Conservation (phyloP, 2,113 vertebrate species). For the Fukomys damarensis region DNA sequence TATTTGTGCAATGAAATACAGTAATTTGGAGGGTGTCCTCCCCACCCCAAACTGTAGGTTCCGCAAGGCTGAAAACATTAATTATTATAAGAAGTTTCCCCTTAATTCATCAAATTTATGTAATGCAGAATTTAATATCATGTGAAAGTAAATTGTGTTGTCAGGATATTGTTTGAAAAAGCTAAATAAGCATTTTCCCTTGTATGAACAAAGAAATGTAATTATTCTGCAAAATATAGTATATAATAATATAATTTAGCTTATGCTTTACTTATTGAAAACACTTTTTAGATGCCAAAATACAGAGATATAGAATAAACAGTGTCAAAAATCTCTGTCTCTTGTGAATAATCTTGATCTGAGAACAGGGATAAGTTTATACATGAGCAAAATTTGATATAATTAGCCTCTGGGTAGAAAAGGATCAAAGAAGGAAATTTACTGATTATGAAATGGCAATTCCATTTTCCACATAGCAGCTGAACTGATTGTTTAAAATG, state of each 20-base stretch:
- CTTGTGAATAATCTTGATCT: background rate
- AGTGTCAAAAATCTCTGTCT: background rate
- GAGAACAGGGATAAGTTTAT: background rate
- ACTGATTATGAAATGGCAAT: background rate
- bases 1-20: conserved; percentile 53
- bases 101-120: conserved; percentile 46
- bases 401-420: conserved; percentile 30
- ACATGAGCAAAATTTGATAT: background rate
- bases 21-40: background rate
- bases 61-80: conserved; percentile 3
- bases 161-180: background rate
- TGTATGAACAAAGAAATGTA: background rate
- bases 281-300: background rate
- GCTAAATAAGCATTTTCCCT: background rate
- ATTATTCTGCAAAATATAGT: background rate
- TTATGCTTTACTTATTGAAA: conserved; percentile 2
- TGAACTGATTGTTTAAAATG: conserved; percentile 32
- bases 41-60: background rate
- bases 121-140: conserved; percentile 38
- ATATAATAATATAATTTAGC: background rate
- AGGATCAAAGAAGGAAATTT: background rate
- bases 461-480: background rate
- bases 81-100: conserved; percentile 7
- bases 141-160: conserved; percentile 47
- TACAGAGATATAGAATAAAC: conserved; percentile 42